These are phyloP conservation scores for Hyposmocoma kahamanoa DNA, from an alignment of 1,140 invertebrate genomes.

Conservation along the genomic window DNA sequence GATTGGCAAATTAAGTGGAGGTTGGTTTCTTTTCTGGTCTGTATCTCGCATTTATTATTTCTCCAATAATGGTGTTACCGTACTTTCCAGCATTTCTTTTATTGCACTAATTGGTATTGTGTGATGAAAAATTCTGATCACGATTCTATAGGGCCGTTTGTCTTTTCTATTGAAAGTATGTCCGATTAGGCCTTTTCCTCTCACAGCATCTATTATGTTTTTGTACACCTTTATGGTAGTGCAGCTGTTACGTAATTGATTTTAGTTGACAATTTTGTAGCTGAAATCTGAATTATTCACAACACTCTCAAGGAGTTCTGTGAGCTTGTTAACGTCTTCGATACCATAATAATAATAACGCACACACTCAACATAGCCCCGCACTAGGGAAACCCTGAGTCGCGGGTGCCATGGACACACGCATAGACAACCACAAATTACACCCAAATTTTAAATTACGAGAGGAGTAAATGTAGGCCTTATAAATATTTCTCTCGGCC, in stretches of 20 bases:
- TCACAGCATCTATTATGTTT: neutral
- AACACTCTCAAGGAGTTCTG: neutral
- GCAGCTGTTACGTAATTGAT: conserved; percentile 2
- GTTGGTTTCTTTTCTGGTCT: conserved; percentile 9
- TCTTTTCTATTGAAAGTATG: conserved; percentile 13
- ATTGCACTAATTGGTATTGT: conserved; percentile 6
- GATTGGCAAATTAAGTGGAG: conserved; percentile 5
- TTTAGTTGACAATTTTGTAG: conserved; percentile 6
- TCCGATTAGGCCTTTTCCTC: conserved; percentile 9
- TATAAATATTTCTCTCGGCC: too few species aligned
- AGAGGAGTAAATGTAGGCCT: too few species aligned
- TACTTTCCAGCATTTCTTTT: conserved; percentile 3
- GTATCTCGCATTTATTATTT: conserved; percentile 11
- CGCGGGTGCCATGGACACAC: too few species aligned
- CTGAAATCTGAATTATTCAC: neutral
- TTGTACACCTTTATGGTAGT: neutral
- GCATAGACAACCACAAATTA: too few species aligned
- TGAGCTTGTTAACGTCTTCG: conserved; percentile 8
- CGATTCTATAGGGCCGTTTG: conserved; percentile 1
- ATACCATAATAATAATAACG: too few species aligned
- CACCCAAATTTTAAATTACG: too few species aligned
- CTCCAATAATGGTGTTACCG: conserved; percentile 37
- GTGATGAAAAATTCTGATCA: conserved; percentile 8
- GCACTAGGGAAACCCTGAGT: too few species aligned
- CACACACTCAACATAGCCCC: too few species aligned